Percentiles rank a stretch among this genome's conserved stretches.
phyloP scores from a whole-genome alignment of 2,888 invertebrate species.

The Patella ulyssiponensis region DNA sequence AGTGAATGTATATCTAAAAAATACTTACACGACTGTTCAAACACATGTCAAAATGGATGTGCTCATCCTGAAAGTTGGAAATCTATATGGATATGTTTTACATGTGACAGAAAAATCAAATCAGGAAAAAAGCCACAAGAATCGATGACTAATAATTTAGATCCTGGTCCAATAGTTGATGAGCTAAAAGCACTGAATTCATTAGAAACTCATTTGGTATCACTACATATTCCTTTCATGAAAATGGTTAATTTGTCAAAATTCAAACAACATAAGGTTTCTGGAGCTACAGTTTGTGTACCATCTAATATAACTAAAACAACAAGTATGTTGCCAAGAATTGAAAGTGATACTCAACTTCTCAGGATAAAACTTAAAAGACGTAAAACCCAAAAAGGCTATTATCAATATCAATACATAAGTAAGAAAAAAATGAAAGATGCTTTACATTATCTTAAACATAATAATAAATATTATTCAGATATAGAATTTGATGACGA shows the following conservation, averaged over 20 bases:
- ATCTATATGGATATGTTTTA: slow-evolving; percentile 13
- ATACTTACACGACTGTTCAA: neutral
- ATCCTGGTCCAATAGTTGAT: neutral
- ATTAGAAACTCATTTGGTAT: slow-evolving; percentile 31
- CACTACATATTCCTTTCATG: slow-evolving; percentile 32
- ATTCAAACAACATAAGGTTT: slow-evolving; percentile 24
- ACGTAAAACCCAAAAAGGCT: neutral
- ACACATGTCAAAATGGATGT: neutral
- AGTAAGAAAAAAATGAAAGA: neutral
- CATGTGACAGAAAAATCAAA: slow-evolving; percentile 22
- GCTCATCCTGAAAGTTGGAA: neutral
- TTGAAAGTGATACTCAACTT: neutral
- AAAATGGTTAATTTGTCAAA: slow-evolving; percentile 28
- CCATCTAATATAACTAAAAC: slow-evolving; percentile 11
- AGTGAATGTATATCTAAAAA: neutral
- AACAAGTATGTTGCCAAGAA: neutral
- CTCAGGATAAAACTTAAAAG: neutral
- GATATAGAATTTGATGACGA: slow-evolving; percentile 7
- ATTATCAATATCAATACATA: neutral
- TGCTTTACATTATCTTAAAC: slow-evolving; percentile 8
- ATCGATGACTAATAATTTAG: slow-evolving; percentile 19
- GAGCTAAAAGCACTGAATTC: slow-evolving; percentile 24
- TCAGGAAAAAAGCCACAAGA: slow-evolving; percentile 19
- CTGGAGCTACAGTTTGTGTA: slow-evolving; percentile 31
- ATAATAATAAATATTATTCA: slow-evolving; percentile 10